A percentile compares a stretch with the other conserved stretches of the same genome.
These are phyloP conservation scores for Apodemia hepburni DNA, from an alignment of 2,888 invertebrate genomes.

Conservation along the genomic window DNA sequence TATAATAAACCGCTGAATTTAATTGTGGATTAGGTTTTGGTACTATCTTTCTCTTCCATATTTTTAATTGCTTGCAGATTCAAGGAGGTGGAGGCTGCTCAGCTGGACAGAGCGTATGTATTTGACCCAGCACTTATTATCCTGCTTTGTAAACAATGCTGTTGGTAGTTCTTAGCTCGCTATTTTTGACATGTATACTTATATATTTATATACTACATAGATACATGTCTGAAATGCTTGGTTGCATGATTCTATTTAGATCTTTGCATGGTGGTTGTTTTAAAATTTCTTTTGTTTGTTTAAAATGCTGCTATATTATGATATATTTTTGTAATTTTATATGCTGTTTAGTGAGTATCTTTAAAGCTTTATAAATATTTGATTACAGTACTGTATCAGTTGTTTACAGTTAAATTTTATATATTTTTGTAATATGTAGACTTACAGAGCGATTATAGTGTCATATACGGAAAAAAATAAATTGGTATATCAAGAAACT, in stretches of 20 bases:
- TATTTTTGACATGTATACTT: not conserved
- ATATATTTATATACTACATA: too few species aligned
- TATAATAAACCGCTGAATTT: constrained; percentile 50
- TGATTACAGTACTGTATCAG: too few species aligned
- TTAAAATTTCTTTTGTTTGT: not conserved
- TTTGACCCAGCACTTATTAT: constrained; percentile 62
- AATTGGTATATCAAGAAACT: too few species aligned
- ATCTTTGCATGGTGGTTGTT: not conserved
- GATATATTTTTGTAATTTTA: not conserved
- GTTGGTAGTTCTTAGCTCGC: constrained; percentile 17
- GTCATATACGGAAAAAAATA: too few species aligned
- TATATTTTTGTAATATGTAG: too few species aligned
- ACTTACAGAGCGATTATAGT: too few species aligned
- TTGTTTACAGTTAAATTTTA: too few species aligned
- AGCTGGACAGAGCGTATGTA: constrained; percentile 92
- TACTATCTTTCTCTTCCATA: constrained; percentile 75
- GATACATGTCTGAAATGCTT: not conserved
- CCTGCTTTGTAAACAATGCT: constrained; percentile 46
- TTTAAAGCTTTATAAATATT: not conserved
- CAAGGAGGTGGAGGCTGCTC: constrained; percentile 91
- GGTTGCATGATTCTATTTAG: not conserved
- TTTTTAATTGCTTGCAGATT: constrained; percentile 87
- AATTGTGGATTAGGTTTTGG: constrained; percentile 46
- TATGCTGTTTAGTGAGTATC: not conserved
- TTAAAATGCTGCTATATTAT: not conserved